phyloP scores from a whole-genome alignment of 2,113 vertebrate species.

The Penelope pileata region DNA sequence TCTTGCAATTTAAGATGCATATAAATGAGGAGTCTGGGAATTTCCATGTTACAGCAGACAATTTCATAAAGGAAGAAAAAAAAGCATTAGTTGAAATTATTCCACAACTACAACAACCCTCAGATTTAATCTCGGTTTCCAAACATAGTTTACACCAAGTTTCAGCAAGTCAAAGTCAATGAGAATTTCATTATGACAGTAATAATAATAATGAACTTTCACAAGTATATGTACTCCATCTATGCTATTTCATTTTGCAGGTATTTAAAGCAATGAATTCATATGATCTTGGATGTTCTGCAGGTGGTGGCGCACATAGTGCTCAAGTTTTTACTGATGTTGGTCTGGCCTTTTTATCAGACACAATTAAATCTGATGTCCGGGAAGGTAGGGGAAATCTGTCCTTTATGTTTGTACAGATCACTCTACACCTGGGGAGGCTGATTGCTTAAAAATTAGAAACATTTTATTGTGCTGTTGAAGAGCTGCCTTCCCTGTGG shows the following conservation, averaged over 20 bases:
- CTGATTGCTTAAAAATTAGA: background rate
- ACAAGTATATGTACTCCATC: background rate
- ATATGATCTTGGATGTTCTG: constrained; percentile 83
- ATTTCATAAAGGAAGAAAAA: background rate
- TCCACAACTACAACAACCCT: background rate
- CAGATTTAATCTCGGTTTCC: background rate
- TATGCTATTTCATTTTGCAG: constrained; percentile 61
- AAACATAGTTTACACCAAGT: background rate
- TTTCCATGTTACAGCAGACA: background rate
- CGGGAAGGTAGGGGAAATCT: constrained; percentile 3
- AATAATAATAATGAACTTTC: background rate
- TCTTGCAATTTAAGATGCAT: background rate
- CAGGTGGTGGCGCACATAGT: constrained; percentile 69
- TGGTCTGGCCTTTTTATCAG: constrained; percentile 68
- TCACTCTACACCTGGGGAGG: background rate
- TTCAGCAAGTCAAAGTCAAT: fast-evolving
- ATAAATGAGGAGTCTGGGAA: background rate
- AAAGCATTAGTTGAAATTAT: background rate
- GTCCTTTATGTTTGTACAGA: background rate
- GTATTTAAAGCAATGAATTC: constrained; percentile 82
- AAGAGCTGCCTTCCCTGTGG: background rate
- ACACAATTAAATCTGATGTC: background rate
- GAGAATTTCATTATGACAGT: background rate
- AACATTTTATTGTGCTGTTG: background rate
- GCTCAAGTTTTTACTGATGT: constrained; percentile 72